Conservation (phyloP, 2,888 invertebrate genomes). For the Drosophila meridionalis region DNA sequence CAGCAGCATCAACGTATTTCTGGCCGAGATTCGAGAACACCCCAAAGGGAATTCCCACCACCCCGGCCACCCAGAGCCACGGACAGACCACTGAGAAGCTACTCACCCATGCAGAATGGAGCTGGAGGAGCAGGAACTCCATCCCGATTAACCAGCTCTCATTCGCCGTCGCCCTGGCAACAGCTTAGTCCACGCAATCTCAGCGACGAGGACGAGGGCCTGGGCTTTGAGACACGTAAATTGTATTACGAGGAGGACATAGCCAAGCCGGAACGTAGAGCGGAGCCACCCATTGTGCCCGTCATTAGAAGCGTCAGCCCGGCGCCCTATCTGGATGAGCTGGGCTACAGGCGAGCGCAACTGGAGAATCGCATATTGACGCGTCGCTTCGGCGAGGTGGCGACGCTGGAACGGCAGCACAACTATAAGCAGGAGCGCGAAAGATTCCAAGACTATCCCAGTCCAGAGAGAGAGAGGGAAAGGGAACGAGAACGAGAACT, state of each 20-base stretch:
- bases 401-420: conserved; percentile 85
- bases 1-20: conserved; percentile 36
- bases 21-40: conserved; percentile 63
- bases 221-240: conserved; percentile 88
- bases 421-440: conserved; percentile 71
- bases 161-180: conserved; percentile 84
- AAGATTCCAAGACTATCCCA: conserved; percentile 39
- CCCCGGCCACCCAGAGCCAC: conserved; percentile 52
- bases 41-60: conserved; percentile 57
- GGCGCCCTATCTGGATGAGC: conserved; percentile 85
- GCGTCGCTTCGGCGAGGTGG: conserved; percentile 85
- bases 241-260: conserved; percentile 85
- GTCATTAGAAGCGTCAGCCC: conserved; percentile 87
- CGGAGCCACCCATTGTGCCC: conserved; percentile 88
- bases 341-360: conserved; percentile 90
- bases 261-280: conserved; percentile 61
- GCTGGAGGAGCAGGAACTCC: conserved; percentile 70
- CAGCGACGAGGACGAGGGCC: conserved; percentile 92
- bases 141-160: conserved; percentile 72
- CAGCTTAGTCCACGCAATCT: conserved; percentile 83
- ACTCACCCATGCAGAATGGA: conserved; percentile 51
- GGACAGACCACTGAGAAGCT: conserved; percentile 59
- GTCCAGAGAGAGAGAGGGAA: conserved; percentile 37
- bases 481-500: conserved; percentile 12
- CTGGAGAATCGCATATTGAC: conserved; percentile 91